Base-by-base conservation (phyloP, 2,888 invertebrate species). In the Drosophila greeni region DNA sequence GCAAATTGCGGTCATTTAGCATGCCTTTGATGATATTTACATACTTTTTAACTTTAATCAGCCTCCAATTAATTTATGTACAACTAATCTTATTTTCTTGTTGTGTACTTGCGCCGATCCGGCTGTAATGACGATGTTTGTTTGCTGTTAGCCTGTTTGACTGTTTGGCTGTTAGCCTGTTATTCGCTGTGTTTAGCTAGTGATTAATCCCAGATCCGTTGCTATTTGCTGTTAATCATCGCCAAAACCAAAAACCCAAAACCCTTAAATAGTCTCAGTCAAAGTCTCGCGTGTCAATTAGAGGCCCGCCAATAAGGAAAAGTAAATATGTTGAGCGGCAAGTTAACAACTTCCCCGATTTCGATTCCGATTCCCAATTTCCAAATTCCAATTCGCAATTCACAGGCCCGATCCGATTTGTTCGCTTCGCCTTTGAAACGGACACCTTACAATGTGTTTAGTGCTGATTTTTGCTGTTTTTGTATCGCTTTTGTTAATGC, bases 191-290 rank as follows among this genome's bases (percentile, higher is more conserved):
- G 68, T 72, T 69, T 66, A 36, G 65, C 58, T 64, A 62, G 66
- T 74, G 73, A 75, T 74, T 69, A 75, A 72, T 75, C 69, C 57
- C 31, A 39, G 34, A 61, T 65, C 58, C 37, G 70, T 73, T 65
- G 64, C 45, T 60, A 29, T 72, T 67, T 70, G 72, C 62, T 66
- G 69, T 77, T 70, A 70, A 74, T 81, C 73, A 72, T 70, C 71
- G n/a, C 71, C 72, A 67, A 71, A 76, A 72, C 67, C 56, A 55
- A 68, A 73, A 57, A 57, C 47, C 62, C 54, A 66, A 67, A 70
- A 70, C 83, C 79, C 79, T 81, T 78, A 81, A 75, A 82, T 82
- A 82, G 80, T 61, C 73, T 55, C 69, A 69, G 61, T 76, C 76
- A 73, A 64, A 70, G 66, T 75, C 54, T 61, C 64, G 61, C 53